Evolutionary conservation across 2,113 vertebrate genomes (phyloP), one percentile per base, ranked within the genome.

Genomic region (Tychaedon coryphoeus): DNA sequence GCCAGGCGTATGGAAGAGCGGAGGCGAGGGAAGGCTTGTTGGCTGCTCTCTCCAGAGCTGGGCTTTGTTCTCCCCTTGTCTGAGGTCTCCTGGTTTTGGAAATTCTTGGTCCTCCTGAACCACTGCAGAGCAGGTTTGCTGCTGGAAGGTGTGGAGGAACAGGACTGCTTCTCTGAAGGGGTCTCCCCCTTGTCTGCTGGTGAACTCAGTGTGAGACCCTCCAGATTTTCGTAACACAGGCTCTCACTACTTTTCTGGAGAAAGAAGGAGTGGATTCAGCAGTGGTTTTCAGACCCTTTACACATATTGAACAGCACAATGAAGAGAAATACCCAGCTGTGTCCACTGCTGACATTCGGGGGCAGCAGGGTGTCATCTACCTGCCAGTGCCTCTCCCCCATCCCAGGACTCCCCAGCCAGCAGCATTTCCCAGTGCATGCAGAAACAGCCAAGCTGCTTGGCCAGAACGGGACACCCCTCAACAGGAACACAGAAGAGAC

Each of bases 1-100:
- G 97, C 98, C 87, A 95, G 75, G 14, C 93, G 95, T 70, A 98
- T 97, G 43, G 98, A 98, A 36, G 97, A 97, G 61, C 85, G 95
- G 25, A 98, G 92, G 31, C 77, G 94, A n/a, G 97, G 96, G 33
- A 96, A 84, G 15, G 81, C 82, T 78, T 5, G 60, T 8, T 71
- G 81, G 25, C 70, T 79, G 40, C 62, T 61, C 62, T 75, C 62
- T 75, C 5, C 40, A 69, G 70, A 28, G 47, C 25, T 31, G 47
- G 70, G 14, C 34, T 69, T 75, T 62, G 14, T 42, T 40, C 5
- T 16, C 0, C 31, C 47, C 31, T 69, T 62, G 18, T 82, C 47
- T 22, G 6, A 0, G 4, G 12, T 42, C 40, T 88, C 34, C 7
- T 93, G 29, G 8, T 57, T 78, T 77, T 93, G 86, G 42, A 1